Conservation (phyloP, 2,113 vertebrate genomes). For the Xenopus laevis region DNA sequence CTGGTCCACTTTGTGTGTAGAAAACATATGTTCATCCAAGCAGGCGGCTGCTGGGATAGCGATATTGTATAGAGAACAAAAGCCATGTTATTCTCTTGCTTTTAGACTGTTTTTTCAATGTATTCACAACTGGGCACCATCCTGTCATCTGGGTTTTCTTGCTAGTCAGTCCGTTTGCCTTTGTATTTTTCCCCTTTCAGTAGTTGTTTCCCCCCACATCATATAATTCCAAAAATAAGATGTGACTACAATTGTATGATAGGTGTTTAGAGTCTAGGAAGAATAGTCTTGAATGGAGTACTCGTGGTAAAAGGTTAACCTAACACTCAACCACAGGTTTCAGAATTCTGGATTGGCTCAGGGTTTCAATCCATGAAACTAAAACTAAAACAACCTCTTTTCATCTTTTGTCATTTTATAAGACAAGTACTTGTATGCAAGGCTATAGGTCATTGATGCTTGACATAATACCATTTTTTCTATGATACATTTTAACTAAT, state of each 20-base stretch:
- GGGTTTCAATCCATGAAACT: constrained; percentile 46
- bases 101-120: constrained; percentile 83
- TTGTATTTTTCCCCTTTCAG: constrained; percentile 63
- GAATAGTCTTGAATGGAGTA: constrained; percentile 22
- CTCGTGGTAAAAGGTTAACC: constrained; percentile 68
- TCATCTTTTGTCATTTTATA: constrained; percentile 57
- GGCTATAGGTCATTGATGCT: constrained; percentile 17
- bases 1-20: constrained; percentile 85
- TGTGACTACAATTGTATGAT: constrained; percentile 67
- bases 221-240: constrained; percentile 80
- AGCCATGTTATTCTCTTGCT: constrained; percentile 66
- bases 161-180: constrained; percentile 73
- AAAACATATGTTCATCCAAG: constrained; percentile 93
- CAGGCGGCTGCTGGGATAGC: constrained; percentile 74
- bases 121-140: constrained; percentile 77
- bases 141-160: constrained; percentile 78
- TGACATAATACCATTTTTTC: constrained; percentile 5
- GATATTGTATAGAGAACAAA: constrained; percentile 81
- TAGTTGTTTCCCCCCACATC: constrained; percentile 79
- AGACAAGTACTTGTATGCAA: constrained; percentile 17
- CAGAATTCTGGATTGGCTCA: constrained; percentile 52
- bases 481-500: background rate
- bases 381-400: constrained; percentile 41
- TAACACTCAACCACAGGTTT: constrained; percentile 69
- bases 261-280: constrained; percentile 22